Conservation (phyloP, 2,888 invertebrate genomes). For the Amiota communis region DNA sequence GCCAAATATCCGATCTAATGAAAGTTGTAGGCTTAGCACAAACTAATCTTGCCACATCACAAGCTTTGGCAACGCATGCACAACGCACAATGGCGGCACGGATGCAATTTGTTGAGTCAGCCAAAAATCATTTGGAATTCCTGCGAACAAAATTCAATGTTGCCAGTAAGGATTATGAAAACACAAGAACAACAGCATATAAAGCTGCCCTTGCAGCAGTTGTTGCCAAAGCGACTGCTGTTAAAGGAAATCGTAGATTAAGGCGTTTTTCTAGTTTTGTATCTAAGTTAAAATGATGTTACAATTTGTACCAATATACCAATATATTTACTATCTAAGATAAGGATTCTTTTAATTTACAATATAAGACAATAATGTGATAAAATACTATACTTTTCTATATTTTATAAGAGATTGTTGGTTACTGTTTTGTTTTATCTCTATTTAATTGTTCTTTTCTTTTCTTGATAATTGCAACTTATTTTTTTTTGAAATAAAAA, state of each 20-base stretch:
- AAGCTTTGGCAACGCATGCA: slow-evolving; percentile 77
- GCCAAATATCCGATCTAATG: too few species aligned
- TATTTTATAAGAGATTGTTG: too few species aligned
- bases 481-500: too few species aligned
- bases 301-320: neutral
- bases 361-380: neutral
- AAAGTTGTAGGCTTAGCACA: too few species aligned
- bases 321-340: neutral
- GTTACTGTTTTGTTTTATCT: too few species aligned
- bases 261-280: too few species aligned
- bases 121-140: slow-evolving; percentile 78
- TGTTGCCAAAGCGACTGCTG: slow-evolving; percentile 75
- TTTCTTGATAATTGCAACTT: too few species aligned
- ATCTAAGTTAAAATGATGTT: too few species aligned
- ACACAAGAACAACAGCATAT: slow-evolving; percentile 80
- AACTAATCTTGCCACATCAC: slow-evolving; percentile 76
- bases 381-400: too few species aligned
- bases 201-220: slow-evolving; percentile 79
- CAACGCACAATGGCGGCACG: slow-evolving; percentile 78
- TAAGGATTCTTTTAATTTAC: neutral
- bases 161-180: slow-evolving; percentile 77
- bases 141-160: slow-evolving; percentile 77
- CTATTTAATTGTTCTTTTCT: too few species aligned
- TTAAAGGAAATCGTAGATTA: slow-evolving; percentile 55
- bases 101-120: slow-evolving; percentile 79